A percentile compares a stretch with the other conserved stretches of the same genome.
Conservation (phyloP, 1,140 invertebrate species). For the Neodiprion lecontei region DNA sequence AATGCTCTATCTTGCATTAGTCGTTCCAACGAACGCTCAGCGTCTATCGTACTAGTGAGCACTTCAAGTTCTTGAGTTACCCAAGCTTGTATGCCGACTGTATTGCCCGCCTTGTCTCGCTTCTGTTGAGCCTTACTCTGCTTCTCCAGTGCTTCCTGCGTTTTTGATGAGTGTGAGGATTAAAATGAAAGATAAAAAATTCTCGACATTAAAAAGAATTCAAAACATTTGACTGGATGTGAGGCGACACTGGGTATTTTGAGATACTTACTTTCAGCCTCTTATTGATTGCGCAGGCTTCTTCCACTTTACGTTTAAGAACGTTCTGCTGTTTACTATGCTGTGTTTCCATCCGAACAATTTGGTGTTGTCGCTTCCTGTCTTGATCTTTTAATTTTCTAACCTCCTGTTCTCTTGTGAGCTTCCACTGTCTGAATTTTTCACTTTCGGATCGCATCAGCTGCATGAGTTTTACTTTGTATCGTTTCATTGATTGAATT, state of each 20-base stretch:
- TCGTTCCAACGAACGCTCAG: slow-evolving; percentile 75
- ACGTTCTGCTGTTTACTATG: slow-evolving; percentile 84
- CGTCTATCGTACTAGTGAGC: slow-evolving; percentile 75
- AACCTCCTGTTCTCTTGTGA: slow-evolving; percentile 80
- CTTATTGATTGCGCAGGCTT: slow-evolving; percentile 82
- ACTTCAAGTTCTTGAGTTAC: slow-evolving; percentile 78
- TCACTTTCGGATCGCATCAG: slow-evolving; percentile 87
- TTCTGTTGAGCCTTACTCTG: slow-evolving; percentile 64
- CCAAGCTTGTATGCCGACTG: slow-evolving; percentile 63
- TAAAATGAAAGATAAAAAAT: slow-evolving; percentile 14
- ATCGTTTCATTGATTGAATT: slow-evolving; percentile 80
- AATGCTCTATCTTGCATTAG: slow-evolving; percentile 75
- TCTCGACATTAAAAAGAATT: slow-evolving; percentile 6
- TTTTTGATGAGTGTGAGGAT: slow-evolving; percentile 15
- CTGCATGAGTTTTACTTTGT: slow-evolving; percentile 82
- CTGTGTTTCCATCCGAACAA: slow-evolving; percentile 78
- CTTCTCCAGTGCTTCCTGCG: slow-evolving; percentile 67
- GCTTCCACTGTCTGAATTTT: slow-evolving; percentile 81
- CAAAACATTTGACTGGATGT: slow-evolving; percentile 15
- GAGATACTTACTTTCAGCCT: slow-evolving; percentile 67
- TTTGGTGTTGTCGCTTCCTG: slow-evolving; percentile 79
- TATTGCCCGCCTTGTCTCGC: slow-evolving; percentile 56
- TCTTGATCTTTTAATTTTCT: slow-evolving; percentile 80
- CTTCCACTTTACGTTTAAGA: slow-evolving; percentile 86
- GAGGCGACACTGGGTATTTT: slow-evolving; percentile 1